A percentile compares a stretch with the other conserved stretches of the same genome.
phyloP scores from a whole-genome alignment of 1,140 invertebrate species.

The Drosophila miranda region DNA sequence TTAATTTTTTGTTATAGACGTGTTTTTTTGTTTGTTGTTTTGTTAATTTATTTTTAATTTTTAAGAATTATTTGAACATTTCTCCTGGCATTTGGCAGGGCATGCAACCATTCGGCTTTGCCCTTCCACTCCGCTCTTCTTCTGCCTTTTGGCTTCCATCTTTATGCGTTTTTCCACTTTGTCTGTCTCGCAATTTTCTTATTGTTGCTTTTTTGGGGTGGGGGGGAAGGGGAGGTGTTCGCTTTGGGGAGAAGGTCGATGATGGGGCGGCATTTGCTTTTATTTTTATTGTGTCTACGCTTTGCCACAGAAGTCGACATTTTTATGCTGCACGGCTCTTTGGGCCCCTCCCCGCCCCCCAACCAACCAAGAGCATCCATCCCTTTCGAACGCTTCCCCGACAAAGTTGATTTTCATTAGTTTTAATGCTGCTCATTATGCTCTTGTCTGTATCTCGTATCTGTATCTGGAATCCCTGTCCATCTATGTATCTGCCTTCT shows the following conservation, averaged over 20 bases:
- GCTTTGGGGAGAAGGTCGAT: conserved; percentile 13
- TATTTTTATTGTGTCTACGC: conserved; percentile 70
- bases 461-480: conserved; percentile 38
- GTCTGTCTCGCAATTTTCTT: conserved; percentile 72
- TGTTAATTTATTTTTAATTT: neutral
- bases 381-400: conserved; percentile 6
- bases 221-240: conserved; percentile 31
- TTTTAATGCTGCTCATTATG: conserved; percentile 78
- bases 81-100: no score
- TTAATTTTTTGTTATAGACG: no score
- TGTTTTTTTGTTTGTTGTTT: no score
- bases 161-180: conserved; percentile 73
- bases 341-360: conserved; percentile 26
- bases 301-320: conserved; percentile 55
- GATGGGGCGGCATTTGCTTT: conserved; percentile 54
- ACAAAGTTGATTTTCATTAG: conserved; percentile 78
- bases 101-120: neutral
- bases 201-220: conserved; percentile 49
- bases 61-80: no score
- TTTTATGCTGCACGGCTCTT: conserved; percentile 67
- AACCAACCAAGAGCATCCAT: conserved; percentile 10
- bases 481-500: conserved; percentile 10
- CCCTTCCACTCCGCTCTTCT: conserved; percentile 36
- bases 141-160: conserved; percentile 38
- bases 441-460: conserved; percentile 32